Conservation (phyloP, 2,113 vertebrate species). For the Crotalus horridus region DNA sequence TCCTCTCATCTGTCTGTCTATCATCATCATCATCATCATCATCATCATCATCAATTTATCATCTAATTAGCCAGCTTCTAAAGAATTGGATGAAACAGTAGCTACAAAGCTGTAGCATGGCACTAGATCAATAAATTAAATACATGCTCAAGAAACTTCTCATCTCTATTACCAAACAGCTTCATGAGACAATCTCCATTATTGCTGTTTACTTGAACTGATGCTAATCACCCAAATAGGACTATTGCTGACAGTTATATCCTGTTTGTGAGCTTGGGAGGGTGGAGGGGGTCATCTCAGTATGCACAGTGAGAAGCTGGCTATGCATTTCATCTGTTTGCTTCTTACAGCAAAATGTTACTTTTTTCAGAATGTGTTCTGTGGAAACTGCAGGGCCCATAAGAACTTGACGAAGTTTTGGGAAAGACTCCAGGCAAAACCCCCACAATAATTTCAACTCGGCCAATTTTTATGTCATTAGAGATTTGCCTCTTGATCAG, state of each 20-base stretch:
- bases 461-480: neutral
- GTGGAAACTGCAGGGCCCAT: neutral
- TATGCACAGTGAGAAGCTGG: no score
- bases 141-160: neutral
- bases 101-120: neutral
- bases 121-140: neutral
- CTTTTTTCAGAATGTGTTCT: neutral
- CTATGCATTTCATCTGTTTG: neutral
- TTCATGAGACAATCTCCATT: neutral
- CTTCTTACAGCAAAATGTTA: neutral
- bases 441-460: neutral
- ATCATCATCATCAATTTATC: no score
- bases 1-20: no score
- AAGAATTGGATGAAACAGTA: neutral
- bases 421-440: neutral
- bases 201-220: neutral
- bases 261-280: neutral
- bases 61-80: neutral
- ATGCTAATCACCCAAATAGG: neutral
- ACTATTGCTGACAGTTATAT: neutral
- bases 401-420: neutral
- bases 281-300: neutral
- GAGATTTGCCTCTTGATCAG: neutral
- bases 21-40: no score
- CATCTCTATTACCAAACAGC: neutral